Percentiles rank a stretch among this genome's conserved stretches.
Conservation (phyloP, 1,140 invertebrate species). For the Hyposmocoma kahamanoa region DNA sequence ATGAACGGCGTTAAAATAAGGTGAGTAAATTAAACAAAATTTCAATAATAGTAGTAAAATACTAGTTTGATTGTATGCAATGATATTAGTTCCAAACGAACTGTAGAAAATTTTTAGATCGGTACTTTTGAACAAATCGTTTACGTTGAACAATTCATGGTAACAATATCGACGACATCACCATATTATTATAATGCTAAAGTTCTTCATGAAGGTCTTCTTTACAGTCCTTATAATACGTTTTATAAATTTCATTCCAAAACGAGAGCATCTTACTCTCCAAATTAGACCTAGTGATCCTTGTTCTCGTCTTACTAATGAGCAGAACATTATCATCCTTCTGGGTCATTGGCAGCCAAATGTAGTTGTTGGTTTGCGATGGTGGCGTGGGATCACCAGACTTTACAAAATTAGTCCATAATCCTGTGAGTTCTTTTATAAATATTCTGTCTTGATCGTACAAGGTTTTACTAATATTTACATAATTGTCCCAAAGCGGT, state of each 20-base stretch:
- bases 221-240: constrained; percentile 39
- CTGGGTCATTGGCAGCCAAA: constrained; percentile 39
- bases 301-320: constrained; percentile 29
- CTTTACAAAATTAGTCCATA: constrained; percentile 72
- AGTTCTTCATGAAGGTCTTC: constrained; percentile 22
- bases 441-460: constrained; percentile 36
- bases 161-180: no score
- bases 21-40: constrained; percentile 27
- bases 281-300: constrained; percentile 23
- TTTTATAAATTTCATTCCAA: constrained; percentile 47
- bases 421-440: constrained; percentile 44
- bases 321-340: constrained; percentile 36
- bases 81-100: no score
- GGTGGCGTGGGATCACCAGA: constrained; percentile 48
- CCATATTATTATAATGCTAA: no score
- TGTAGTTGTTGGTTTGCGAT: constrained; percentile 17
- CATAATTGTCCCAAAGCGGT: constrained; percentile 46
- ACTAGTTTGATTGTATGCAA: no score
- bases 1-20: constrained; percentile 51
- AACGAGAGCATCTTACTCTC: constrained; percentile 41
- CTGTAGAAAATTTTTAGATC: no score
- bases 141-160: no score
- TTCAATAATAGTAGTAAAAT: no score
- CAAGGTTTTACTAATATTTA: constrained; percentile 28
- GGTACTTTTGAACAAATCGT: no score